phyloP scores from a whole-genome alignment of 2,113 vertebrate species.

The Lota lota region DNA sequence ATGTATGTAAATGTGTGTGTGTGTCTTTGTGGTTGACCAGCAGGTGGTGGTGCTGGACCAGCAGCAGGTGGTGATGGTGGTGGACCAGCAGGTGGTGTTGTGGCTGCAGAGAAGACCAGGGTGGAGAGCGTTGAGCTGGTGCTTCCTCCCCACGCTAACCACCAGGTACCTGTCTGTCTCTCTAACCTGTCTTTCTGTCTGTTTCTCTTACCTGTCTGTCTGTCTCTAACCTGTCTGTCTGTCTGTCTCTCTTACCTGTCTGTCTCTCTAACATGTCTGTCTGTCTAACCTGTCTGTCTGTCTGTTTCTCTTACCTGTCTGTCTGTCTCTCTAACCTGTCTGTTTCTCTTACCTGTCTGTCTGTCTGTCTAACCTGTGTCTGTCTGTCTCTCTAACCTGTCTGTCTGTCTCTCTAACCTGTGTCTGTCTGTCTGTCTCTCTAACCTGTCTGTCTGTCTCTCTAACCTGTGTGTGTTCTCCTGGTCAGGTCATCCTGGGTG shows the following conservation, averaged over 20 bases:
- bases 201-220: too few species aligned
- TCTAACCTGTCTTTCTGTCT: too few species aligned
- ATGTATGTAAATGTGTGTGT: not conserved
- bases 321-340: too few species aligned
- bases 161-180: constrained; percentile 73
- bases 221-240: not conserved
- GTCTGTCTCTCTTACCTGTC: not conserved
- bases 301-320: too few species aligned
- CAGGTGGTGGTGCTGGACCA: not conserved
- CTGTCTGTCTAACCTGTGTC: not conserved
- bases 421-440: not conserved
- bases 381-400: not conserved
- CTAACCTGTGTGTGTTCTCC: not conserved
- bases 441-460: not conserved
- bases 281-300: too few species aligned
- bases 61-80: constrained; percentile 26
- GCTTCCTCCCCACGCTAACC: constrained; percentile 90
- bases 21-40: not conserved
- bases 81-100: constrained; percentile 50
- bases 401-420: not conserved
- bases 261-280: too few species aligned
- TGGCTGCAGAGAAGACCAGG: constrained; percentile 78
- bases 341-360: too few species aligned
- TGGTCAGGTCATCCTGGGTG: too few species aligned
- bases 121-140: constrained; percentile 95